Evolutionary conservation across 2,888 invertebrate species (phyloP), one percentile per base, ranked within the genome.

Genomic region (Hyalella azteca): DNA sequence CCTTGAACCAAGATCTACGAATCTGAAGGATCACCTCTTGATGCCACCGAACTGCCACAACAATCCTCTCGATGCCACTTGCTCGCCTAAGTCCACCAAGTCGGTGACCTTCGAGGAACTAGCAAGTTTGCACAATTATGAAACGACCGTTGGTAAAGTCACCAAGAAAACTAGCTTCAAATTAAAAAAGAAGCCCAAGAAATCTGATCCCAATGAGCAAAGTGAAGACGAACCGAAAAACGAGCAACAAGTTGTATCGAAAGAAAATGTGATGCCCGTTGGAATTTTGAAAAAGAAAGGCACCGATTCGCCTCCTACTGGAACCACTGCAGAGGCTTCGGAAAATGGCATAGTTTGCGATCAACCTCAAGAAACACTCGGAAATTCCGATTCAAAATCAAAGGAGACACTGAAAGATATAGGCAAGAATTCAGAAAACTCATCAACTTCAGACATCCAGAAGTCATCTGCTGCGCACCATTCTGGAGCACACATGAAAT

Each of bases 261-360:
- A 36, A 66, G 66, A 36, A 2, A 36, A 66, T 9, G 3, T 36
- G 19, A 4, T 36, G 22, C 66, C 66, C 9, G 66, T 36, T 0
- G 66, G 66, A 3, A 66, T 66, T 29, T 13, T 66, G 11, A 66
- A 66, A 66, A 66, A 66, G 36, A 66, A 66, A 66, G 66, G 54
- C 22, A 54, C 54, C 2, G 54, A 54, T 26, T 54, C 54, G 13
- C 22, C 54, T 5, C 54, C 54, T n/a, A n/a, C n/a, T n/a, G n/a
- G n/a, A n/a, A n/a, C n/a, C n/a, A n/a, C n/a, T n/a, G n/a, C n/a
- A n/a, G n/a, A n/a, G n/a, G n/a, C n/a, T n/a, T n/a, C n/a, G n/a
- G n/a, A n/a, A n/a, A n/a, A n/a, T n/a, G n/a, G n/a, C n/a, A n/a
- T n/a, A n/a, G n/a, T n/a, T n/a, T n/a, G n/a, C n/a, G n/a, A n/a